phyloP scores from a whole-genome alignment of 2,113 vertebrate genomes.

The Gopherus flavomarginatus region DNA sequence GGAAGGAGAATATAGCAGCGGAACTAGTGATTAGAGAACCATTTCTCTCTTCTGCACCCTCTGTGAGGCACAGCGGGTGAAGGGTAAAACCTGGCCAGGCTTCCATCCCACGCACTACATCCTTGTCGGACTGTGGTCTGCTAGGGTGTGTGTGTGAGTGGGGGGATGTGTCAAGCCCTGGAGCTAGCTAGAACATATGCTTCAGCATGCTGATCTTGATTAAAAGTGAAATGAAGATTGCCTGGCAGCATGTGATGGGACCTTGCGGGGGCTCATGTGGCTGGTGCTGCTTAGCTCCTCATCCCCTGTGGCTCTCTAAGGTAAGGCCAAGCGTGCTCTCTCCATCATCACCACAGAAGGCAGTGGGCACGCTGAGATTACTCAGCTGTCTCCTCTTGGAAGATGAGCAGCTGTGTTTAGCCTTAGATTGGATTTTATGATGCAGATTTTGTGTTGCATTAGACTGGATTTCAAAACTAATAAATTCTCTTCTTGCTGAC shows the following conservation, averaged over 20 bases:
- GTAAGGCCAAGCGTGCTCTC: neutral
- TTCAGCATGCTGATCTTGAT: neutral
- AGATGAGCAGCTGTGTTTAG: neutral
- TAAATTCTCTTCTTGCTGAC: slow-evolving; percentile 20
- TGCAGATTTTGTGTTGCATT: slow-evolving; percentile 43
- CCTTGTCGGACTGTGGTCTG: neutral
- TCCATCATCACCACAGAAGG: neutral
- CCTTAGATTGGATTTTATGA: slow-evolving; percentile 54
- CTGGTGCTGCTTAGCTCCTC: neutral
- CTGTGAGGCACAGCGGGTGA: rapidly evolving
- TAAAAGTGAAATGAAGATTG: neutral
- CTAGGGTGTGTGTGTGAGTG: rapidly evolving
- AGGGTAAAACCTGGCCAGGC: neutral
- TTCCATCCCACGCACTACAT: rapidly evolving
- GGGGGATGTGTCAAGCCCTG: neutral
- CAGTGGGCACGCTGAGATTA: neutral
- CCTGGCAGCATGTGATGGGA: rapidly evolving
- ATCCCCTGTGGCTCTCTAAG: rapidly evolving
- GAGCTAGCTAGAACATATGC: neutral
- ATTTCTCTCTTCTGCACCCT: neutral
- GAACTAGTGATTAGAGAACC: neutral
- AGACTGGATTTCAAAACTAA: slow-evolving; percentile 45
- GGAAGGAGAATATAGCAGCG: neutral
- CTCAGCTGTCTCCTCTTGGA: slow-evolving; percentile 28
- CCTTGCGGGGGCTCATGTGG: rapidly evolving